A percentile compares a stretch with the other conserved stretches of the same genome.
These are phyloP conservation scores for Thera obeliscata DNA, from an alignment of 2,888 invertebrate species.

Conservation along the genomic window DNA sequence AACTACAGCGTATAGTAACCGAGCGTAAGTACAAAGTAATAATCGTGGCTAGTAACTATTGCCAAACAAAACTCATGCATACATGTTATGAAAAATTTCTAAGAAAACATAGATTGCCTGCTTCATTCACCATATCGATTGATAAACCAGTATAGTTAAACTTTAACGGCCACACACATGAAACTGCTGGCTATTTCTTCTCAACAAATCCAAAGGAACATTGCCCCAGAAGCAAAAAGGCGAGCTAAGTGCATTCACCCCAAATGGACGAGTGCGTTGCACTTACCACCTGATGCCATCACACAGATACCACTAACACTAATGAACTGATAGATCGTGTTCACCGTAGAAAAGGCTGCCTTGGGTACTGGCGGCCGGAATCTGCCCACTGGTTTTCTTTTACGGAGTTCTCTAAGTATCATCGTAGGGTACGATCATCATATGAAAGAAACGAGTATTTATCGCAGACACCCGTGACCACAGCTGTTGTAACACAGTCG, in stretches of 20 bases:
- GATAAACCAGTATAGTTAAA: conserved; percentile 7
- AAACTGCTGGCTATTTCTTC: conserved; percentile 37
- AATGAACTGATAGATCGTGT: conserved; percentile 17
- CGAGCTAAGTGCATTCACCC: conserved; percentile 61
- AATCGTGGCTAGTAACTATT: background rate
- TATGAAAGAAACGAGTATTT: no score
- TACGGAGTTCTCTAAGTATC: background rate
- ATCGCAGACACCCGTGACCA: no score
- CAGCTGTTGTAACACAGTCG: no score
- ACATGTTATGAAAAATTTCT: background rate
- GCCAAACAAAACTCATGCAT: background rate
- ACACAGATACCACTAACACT: conserved; percentile 12
- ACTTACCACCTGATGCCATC: conserved; percentile 59
- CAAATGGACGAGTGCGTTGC: conserved; percentile 58
- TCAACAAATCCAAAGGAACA: conserved; percentile 44
- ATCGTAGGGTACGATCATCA: no score
- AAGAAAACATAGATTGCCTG: conserved; percentile 1
- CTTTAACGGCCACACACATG: conserved; percentile 17
- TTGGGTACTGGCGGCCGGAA: background rate
- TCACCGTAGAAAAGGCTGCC: background rate
- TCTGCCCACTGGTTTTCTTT: background rate
- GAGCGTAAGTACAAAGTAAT: background rate
- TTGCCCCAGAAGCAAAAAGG: conserved; percentile 54
- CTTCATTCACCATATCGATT: conserved; percentile 1
- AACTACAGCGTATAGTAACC: no score